These are phyloP conservation scores for Masticophis lateralis DNA, from an alignment of 2,797 vertebrate genomes.

Conservation along the genomic window DNA sequence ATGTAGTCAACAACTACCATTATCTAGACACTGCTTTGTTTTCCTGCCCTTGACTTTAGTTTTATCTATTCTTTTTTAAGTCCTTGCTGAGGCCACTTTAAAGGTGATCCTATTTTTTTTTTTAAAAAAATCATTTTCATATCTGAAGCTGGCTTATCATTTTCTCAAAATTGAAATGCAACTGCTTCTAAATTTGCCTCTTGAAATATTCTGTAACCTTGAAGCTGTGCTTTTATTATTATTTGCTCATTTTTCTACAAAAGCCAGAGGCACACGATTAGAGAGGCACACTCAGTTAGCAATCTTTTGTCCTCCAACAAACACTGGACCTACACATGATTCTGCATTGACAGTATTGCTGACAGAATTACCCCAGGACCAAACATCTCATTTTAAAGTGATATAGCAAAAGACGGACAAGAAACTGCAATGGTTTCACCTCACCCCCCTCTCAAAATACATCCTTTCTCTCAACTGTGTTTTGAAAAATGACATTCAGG, in stretches of 20 bases:
- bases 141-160: constrained; percentile 14
- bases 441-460: background rate
- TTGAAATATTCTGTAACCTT: constrained; percentile 24
- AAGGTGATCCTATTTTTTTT: background rate
- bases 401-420: background rate
- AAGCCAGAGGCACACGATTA: constrained; percentile 2
- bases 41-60: background rate
- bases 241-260: constrained; percentile 20
- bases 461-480: background rate
- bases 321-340: background rate
- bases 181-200: background rate
- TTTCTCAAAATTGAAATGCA: constrained; percentile 16
- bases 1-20: background rate
- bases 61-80: background rate
- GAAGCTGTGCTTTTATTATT: constrained; percentile 13
- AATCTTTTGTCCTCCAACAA: constrained; percentile 3
- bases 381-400: background rate
- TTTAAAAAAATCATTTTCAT: background rate
- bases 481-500: background rate
- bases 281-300: constrained; percentile 4
- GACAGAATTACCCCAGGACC: background rate
- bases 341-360: background rate
- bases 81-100: background rate
- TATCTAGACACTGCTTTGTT: background rate
- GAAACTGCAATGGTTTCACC: background rate